Conservation (phyloP, 1,140 invertebrate genomes). For the Drosophila mauritiana region DNA sequence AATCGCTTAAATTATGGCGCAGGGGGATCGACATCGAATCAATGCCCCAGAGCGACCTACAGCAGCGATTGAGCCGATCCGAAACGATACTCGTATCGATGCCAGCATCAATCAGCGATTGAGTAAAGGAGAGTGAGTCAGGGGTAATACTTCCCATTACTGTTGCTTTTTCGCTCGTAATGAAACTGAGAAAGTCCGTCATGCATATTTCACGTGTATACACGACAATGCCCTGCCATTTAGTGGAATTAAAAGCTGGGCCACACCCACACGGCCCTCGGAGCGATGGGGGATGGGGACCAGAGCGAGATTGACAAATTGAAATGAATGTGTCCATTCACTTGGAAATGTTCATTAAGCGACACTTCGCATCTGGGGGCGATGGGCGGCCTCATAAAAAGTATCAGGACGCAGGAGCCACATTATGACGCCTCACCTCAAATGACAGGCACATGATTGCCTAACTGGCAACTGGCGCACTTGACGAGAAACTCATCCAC, state of each 20-base stretch:
- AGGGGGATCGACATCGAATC: conserved; percentile 54
- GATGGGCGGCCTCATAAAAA: conserved; percentile 60
- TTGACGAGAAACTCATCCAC: conserved; percentile 35
- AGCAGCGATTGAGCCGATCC: conserved; percentile 69
- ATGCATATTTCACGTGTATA: conserved; percentile 67
- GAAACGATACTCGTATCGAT: conserved; percentile 54
- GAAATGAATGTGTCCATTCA: conserved; percentile 77
- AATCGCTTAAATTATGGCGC: conserved; percentile 84
- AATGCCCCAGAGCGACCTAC: conserved; percentile 79
- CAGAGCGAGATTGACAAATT: conserved; percentile 75
- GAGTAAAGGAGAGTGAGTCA: conserved; percentile 35
- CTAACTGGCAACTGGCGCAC: conserved; percentile 58
- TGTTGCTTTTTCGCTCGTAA: conserved; percentile 25
- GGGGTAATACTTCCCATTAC: conserved; percentile 8
- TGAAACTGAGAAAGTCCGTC: conserved; percentile 62
- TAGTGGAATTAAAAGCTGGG: conserved; percentile 71
- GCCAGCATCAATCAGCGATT: conserved; percentile 61
- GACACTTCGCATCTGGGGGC: conserved; percentile 17
- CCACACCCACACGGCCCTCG: conserved; percentile 26
- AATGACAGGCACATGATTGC: conserved; percentile 66
- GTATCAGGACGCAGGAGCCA: conserved; percentile 22
- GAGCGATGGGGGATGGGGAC: conserved; percentile 11
- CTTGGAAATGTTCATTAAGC: conserved; percentile 79
- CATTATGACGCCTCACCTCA: conserved; percentile 78
- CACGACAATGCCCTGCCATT: conserved; percentile 61